A percentile compares a stretch with the other conserved stretches of the same genome.
phyloP scores from a whole-genome alignment of 2,113 vertebrate species.

The Hypanus sabinus region DNA sequence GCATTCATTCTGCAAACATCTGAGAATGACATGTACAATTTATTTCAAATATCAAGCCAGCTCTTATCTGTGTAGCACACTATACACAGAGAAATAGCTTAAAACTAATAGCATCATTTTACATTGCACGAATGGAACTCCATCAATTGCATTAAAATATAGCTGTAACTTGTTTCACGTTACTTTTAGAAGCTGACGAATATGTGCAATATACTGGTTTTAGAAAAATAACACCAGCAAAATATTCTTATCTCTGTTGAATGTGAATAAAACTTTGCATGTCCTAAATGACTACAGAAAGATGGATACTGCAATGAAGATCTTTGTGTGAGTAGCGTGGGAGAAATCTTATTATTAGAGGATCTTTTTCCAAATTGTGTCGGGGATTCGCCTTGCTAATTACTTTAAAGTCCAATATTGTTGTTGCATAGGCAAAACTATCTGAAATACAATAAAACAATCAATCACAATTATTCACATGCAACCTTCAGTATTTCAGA shows the following conservation, averaged over 20 bases:
- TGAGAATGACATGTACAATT: background rate
- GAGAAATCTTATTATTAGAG: background rate
- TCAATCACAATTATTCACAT: background rate
- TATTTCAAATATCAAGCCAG: background rate
- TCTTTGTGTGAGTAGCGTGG: background rate
- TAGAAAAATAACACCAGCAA: background rate
- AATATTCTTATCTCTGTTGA: background rate
- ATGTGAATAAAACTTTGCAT: background rate
- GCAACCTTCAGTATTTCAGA: background rate
- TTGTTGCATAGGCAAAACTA: background rate
- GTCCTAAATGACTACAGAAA: background rate
- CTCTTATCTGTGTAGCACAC: background rate
- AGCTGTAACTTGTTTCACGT: background rate
- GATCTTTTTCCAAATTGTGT: background rate
- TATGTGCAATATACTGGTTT: background rate
- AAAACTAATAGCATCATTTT: background rate
- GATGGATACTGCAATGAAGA: background rate
- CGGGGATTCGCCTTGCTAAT: background rate
- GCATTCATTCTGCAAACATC: background rate
- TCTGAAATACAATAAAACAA: background rate
- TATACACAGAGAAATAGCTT: background rate
- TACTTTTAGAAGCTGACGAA: background rate
- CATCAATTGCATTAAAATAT: background rate
- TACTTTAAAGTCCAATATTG: background rate
- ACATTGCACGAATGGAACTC: background rate